Evolutionary conservation across 1,140 invertebrate species (phyloP), one percentile per base, ranked within the genome.

Genomic region (Drosophila erecta): DNA sequence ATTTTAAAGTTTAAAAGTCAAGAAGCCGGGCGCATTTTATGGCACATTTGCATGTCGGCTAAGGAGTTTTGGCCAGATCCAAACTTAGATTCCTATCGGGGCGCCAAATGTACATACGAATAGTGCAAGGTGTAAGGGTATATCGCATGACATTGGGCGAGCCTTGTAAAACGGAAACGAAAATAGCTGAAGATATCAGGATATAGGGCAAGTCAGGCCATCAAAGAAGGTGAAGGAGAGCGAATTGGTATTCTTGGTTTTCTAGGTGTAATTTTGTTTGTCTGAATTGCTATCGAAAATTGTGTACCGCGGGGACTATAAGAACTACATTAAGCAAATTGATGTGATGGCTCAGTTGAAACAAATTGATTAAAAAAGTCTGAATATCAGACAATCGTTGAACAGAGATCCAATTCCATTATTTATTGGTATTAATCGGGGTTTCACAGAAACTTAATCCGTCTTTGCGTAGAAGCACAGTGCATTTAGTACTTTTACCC

Each of bases 1-100:
- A 62, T 64, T 84, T 87, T 79, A 83, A 87, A 87, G 83, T 87
- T 87, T 71, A 87, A 87, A 87, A 89, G 83, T 87, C 83, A 87
- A 87, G 71, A 64, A 11, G 43, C 22, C 43, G 17, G 33, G 53
- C 8, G 51, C 54, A 51, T 64, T 79, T 78, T 72, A 86, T 78
- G 62, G 76, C 66, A 61, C 38, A 76, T 86, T 80, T 77, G 83
- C 83, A 76, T 76, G 81, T 78, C 78, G 58, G 38, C 71, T 64
- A 50, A 76, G 50, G 51, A 41, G 22, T 33, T 59, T 53, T 24
- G 40, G 49, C 46, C 35, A 62, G 67, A 61, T 71, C 79, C 81
- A 86, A 83, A 78, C 74, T 87, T 87, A 79, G 83, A 89, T 87
- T 54, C 10, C 72, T 76, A 87, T 79, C 79, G 59, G 53, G 22